Evolutionary conservation across 2,888 invertebrate genomes (phyloP), one percentile per base, ranked within the genome.

Genomic region (Tenthredo scrophulariae): DNA sequence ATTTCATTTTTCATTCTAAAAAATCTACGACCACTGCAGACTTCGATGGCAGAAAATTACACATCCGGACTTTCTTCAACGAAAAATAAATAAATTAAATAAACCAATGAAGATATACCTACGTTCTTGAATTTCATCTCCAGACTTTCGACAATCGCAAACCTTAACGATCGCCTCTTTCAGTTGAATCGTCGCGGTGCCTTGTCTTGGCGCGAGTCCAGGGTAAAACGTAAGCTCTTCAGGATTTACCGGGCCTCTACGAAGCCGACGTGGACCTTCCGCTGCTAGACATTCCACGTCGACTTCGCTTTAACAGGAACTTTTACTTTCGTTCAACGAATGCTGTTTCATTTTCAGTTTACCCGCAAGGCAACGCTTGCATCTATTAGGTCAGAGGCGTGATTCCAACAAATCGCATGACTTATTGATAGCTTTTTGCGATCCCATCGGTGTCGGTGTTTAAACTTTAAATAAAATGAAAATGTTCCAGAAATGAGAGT

Each of bases 191-290:
- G 40, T 26, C 80, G 40, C 22, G 43, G 40, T 80, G 80, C 37
- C 80, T 80, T 15, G 22, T 62, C 80, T 80, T 80, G 80, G 80
- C 80, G 10, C 26, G 40, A 50, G 80, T 80, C 80, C 80, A 80
- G 62, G 80, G 26, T 26, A 26, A 54, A 46, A 62, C 58, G 80
- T 58, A 62, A 80, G 80, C 77, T 77, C 18, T 15, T n/a, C 54
- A 77, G 77, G 50, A 50, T 77, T 50, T 40, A 29, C 46, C 77
- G 54, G 46, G 77, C 50, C 77, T 77, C 77, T 33, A n/a, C 18
- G 77, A 77, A 40, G 77, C 50, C 77, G 77, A 77, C 50, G 72
- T 74, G 22, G 43, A 74, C 77, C 50, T 50, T 77, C 77, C 29
- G 46, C 50, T 77, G n/a, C 50, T 50, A n/a, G 77, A 29, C 33